Evolutionary conservation across 2,888 invertebrate genomes (phyloP), one percentile per base, ranked within the genome.

Genomic region (Venusia cambrica): DNA sequence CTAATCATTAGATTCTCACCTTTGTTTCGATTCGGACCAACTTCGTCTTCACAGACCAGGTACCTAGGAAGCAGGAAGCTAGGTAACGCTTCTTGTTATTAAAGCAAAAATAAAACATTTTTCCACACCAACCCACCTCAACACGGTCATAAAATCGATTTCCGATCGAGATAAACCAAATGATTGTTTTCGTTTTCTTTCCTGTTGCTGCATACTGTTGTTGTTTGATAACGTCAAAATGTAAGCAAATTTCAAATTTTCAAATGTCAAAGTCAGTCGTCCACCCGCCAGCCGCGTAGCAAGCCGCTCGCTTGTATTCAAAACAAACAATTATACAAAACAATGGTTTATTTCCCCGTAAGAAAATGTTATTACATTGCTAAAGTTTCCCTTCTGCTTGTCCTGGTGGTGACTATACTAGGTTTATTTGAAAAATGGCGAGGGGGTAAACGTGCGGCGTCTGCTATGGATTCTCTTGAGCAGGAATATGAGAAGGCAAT

Each of bases 181-280:
- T 28, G 26, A 10, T 26, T 60, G 95, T 95, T 27, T 92, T 94
- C 43, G 91, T 54, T 68, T 42, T 51, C 59, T 66, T 74, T 80
- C 76, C 78, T 71, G 77, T 78, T 67, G n/a, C n/a, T n/a, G n/a
- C n/a, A n/a, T n/a, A n/a, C n/a, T n/a, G n/a, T n/a, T n/a, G n/a
- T n/a, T n/a, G n/a, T n/a, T n/a, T n/a, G 45, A 74, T 73, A 65
- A 69, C 61, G 69, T 62, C 53, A 42, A 50, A 56, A 35, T 28
- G 35, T 31, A 39, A 40, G 31, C 39, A 35, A 18, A 18, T 13
- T 20, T 46, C 16, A 10, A 57, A 71, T 53, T 13, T 20, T 46
- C 16, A 10, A 57, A 71, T 53, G 66, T 71, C 68, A 72, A 65
- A 69, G 54, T 62, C 66, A 70, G 66, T 68, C 49, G 57, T 45